Evolutionary conservation across 2,113 vertebrate genomes (phyloP).

Genomic region (Gadus macrocephalus): DNA sequence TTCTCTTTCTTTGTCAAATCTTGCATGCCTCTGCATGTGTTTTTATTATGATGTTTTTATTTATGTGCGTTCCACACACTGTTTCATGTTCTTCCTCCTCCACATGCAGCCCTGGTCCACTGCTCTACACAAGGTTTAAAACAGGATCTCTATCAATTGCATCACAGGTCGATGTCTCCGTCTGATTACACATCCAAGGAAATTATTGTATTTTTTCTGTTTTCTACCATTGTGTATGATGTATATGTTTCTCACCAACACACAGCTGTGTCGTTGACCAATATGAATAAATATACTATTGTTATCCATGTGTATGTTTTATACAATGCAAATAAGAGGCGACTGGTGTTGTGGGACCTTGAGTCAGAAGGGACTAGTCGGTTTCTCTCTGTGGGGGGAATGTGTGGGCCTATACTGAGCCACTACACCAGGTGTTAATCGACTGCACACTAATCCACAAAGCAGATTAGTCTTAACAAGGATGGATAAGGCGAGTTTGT

Average conservation of each 20-base stretch:
- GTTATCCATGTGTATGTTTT: constrained; percentile 26
- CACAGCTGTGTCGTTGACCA: constrained; percentile 47
- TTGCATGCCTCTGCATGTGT: too few species aligned
- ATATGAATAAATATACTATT: constrained; percentile 37
- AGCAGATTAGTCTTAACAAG: constrained; percentile 48
- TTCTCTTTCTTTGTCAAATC: too few species aligned
- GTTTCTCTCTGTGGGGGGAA: constrained; percentile 13
- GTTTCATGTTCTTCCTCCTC: too few species aligned
- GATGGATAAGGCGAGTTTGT: constrained; percentile 39
- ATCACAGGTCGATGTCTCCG: constrained; percentile 5
- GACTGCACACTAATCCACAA: constrained; percentile 38
- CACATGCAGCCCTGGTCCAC: too few species aligned
- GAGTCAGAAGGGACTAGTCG: background rate
- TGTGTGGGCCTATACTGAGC: constrained; percentile 3
- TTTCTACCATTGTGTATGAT: constrained; percentile 50
- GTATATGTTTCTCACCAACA: constrained; percentile 24
- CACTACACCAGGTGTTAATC: constrained; percentile 27
- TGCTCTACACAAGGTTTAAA: too few species aligned
- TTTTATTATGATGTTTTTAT: too few species aligned
- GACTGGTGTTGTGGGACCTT: background rate
- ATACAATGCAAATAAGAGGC: constrained; percentile 13
- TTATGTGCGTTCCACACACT: too few species aligned
- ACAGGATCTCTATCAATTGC: background rate
- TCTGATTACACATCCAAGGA: background rate
- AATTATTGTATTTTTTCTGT: constrained; percentile 13